Evolutionary conservation across 2,888 invertebrate genomes (phyloP).

Genomic region (Archaeoteleia sp.): DNA sequence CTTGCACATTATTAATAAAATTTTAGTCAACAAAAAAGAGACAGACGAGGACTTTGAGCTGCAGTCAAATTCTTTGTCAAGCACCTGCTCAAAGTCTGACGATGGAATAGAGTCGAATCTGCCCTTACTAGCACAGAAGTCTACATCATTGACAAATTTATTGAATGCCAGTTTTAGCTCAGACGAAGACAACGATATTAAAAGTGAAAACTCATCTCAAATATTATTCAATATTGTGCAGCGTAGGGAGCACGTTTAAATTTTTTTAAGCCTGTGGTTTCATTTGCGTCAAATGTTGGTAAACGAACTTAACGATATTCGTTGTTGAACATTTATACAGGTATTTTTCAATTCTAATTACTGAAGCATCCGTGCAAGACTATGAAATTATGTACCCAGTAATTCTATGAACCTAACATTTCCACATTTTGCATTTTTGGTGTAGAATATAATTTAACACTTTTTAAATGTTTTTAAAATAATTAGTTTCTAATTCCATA

Average conservation of each 20-base stretch:
- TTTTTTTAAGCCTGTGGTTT: background rate
- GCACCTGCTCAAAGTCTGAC: slow-evolving; percentile 60
- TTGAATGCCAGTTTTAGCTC: slow-evolving; percentile 70
- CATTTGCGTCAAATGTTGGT: background rate
- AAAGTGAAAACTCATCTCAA: slow-evolving; percentile 75
- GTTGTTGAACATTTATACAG: too few relatives aligned
- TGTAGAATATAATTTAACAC: too few relatives aligned
- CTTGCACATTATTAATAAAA: slow-evolving; percentile 87
- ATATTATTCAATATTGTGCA: slow-evolving; percentile 76
- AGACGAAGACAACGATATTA: slow-evolving; percentile 66
- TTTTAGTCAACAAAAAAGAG: slow-evolving; percentile 65
- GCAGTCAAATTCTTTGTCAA: slow-evolving; percentile 63
- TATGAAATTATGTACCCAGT: too few relatives aligned
- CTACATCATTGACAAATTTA: slow-evolving; percentile 72
- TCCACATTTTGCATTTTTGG: too few relatives aligned
- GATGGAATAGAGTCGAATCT: slow-evolving; percentile 66
- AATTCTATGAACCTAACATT: too few relatives aligned
- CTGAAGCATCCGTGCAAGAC: too few relatives aligned
- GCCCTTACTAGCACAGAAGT: slow-evolving; percentile 69
- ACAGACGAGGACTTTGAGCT: slow-evolving; percentile 65
- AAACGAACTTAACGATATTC: too few relatives aligned
- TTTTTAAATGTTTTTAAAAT: too few relatives aligned
- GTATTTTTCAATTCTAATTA: too few relatives aligned
- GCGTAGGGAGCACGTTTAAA: slow-evolving; percentile 65
- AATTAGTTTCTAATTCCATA: too few relatives aligned